Base-by-base conservation (phyloP, 2,113 vertebrate species). In the Benitochromis conjunctus region DNA sequence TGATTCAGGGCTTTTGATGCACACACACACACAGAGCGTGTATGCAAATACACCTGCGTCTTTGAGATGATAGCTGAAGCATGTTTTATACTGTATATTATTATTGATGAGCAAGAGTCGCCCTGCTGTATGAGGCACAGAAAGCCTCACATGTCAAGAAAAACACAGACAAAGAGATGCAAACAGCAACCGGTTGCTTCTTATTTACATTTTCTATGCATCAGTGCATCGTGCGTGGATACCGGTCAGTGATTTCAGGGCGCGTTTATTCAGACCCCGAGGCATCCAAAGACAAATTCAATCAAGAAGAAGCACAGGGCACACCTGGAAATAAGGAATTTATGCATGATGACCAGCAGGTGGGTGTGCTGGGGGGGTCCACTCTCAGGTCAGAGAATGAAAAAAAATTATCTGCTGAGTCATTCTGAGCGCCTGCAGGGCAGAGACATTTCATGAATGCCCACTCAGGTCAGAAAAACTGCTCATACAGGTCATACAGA, bases 201-300 rank as follows among this genome's bases (percentile, higher is more conserved):
- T 21, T 64, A 56, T 90, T 64, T 66, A 41, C 79, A 76, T 58
- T n/a, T 77, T 79, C 38, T 9, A 12, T 84, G 57, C 31, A 51
- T 57, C n/a, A 3, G n/a, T 57, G 60, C 29, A 53, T 80, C 60
- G 9, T 16, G 13, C 78, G 84, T 64, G 46, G 60, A 86, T 43
- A 53, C 48, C 8, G 4, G 31, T 29, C 29, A 2, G 31, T 38
- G 4, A 36, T 79, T 90, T 80, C 77, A 46, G 55, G 5, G 11
- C 34, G 24, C 82, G 48, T 81, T 90, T 74, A 14, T 81, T 92
- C 29, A 38, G 41, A 76, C 56, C 89, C 80, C 5, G 60, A 84
- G 83, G 69, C 85, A 6, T 56, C 69, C 11, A 11, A 80, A 12
- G 1, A 43, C 2, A 34, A 43, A 18, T 34, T 60, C 21, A 54